phyloP scores from a whole-genome alignment of 64 coral and sea anemone genomes.

The Montipora sp. region DNA sequence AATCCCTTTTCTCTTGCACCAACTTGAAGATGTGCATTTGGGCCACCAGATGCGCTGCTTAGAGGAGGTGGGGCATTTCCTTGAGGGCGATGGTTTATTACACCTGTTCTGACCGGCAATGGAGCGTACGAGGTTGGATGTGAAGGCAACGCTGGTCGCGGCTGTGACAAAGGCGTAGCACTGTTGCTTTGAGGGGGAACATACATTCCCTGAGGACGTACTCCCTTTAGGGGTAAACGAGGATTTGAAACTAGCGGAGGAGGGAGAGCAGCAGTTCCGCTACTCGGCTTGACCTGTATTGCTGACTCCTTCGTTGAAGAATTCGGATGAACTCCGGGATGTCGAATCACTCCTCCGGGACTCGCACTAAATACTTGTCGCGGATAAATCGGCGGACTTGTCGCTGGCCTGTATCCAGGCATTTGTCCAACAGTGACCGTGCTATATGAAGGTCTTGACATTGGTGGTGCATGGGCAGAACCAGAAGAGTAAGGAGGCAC shows the following conservation, averaged over 20 bases:
- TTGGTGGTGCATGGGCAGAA: background rate
- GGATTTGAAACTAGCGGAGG: constrained; percentile 38
- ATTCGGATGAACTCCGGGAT: constrained; percentile 46
- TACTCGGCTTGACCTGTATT: constrained; percentile 57
- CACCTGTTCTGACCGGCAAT: constrained; percentile 3
- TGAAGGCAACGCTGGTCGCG: constrained; percentile 8
- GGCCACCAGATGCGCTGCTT: background rate
- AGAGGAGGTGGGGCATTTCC: constrained; percentile 25
- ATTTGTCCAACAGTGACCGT: constrained; percentile 13
- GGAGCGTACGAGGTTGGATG: background rate
- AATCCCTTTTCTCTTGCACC: constrained; percentile 9
- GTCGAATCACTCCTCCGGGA: constrained; percentile 18
- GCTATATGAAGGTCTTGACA: constrained; percentile 15
- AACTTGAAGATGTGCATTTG: background rate
- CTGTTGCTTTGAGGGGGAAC: constrained; percentile 22
- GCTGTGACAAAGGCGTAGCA: background rate
- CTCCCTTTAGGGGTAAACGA: background rate
- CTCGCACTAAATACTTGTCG: constrained; percentile 20
- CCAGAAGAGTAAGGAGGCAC: constrained; percentile 17
- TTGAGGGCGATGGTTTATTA: constrained; percentile 38
- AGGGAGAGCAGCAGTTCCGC: constrained; percentile 68
- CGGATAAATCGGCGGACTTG: constrained; percentile 20
- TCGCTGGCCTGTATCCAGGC: constrained; percentile 4
- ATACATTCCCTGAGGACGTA: constrained; percentile 20
- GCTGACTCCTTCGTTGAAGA: constrained; percentile 3